Base-by-base conservation (phyloP, 2,888 invertebrate genomes). In the Pediacus dermestoides region DNA sequence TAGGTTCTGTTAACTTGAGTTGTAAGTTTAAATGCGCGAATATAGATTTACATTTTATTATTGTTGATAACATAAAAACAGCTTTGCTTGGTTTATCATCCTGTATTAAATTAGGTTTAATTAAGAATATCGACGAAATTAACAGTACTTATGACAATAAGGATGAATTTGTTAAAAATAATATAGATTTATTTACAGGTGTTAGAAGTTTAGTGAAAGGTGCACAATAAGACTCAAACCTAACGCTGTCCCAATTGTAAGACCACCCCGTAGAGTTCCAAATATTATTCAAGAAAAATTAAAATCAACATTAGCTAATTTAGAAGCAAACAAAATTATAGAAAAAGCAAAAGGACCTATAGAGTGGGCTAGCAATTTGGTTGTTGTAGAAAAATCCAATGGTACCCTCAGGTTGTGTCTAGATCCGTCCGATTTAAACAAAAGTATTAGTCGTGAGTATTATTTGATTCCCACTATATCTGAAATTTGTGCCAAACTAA, bases 341-440 rank as follows among this genome's bases (percentile, higher is more conserved):
- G 10, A 9, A 7, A 7, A 4, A 26, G 7, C 4, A 4, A 7
- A 4, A 26, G 26, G 10, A 9, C 7, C 11, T 4, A 10, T 9
- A 21, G 44, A 48, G 6, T 50, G 48, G 48, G 31, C 44, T 14
- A 46, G 46, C 30, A 26, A 45, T 2, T 39, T 31, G 11, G 48
- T 50, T 11, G 11, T 50, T 30, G 44, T 46, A 7, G 33, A 33
- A 27, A 50, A 50, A 42, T 3, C 12, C 6, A 37, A 48, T 34
- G 35, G 23, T 8, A 36, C 41, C 2, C 12, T 50, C 27, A 23
- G 46, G 11, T 40, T 50, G n/a, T 50, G 50, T 26, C 25, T 50
- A 34, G 50, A 50, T 32, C 44, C 44, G 2, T 26, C 23, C 28
- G 26, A 50, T 34, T 21, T 50, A 31, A 50, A 50, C 37, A 37